A percentile compares a stretch with the other conserved stretches of the same genome.
These are phyloP conservation scores for Philopedon plagiatum DNA, from an alignment of 2,888 invertebrate genomes.

Conservation along the genomic window DNA sequence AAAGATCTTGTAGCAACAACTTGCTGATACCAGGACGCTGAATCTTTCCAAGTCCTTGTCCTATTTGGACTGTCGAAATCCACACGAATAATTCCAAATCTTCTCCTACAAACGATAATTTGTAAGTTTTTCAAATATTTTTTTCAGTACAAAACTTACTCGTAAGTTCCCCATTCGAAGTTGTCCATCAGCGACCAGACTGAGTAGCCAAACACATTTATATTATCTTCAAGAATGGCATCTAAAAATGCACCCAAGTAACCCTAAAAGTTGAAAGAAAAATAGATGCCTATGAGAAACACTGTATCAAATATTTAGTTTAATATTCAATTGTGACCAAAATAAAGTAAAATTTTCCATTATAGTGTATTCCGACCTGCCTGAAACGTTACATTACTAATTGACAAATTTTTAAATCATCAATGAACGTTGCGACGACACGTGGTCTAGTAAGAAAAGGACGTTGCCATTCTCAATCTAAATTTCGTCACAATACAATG, in stretches of 20 bases:
- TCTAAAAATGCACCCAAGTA: neutral
- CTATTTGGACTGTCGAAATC: constrained; percentile 20
- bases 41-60: constrained; percentile 31
- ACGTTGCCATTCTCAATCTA: too few species aligned
- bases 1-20: constrained; percentile 25
- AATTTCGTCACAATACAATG: too few species aligned
- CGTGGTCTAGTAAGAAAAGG: too few species aligned
- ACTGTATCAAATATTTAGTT: too few species aligned
- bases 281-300: too few species aligned
- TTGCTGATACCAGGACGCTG: constrained; percentile 23
- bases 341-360: too few species aligned
- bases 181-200: constrained; percentile 63
- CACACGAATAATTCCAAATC: constrained; percentile 25
- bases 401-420: too few species aligned
- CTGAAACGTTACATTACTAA: too few species aligned
- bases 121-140: neutral
- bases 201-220: constrained; percentile 66
- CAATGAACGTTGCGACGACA: too few species aligned
- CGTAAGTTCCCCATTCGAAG: constrained; percentile 68
- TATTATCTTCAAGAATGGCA: too few species aligned
- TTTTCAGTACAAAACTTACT: constrained; percentile 5
- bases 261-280: constrained; percentile 19
- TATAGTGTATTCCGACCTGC: too few species aligned
- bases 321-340: too few species aligned
- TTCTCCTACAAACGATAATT: constrained; percentile 67